These are phyloP conservation scores for Neostethus bicornis DNA, from an alignment of 2,797 vertebrate species.

Conservation along the genomic window DNA sequence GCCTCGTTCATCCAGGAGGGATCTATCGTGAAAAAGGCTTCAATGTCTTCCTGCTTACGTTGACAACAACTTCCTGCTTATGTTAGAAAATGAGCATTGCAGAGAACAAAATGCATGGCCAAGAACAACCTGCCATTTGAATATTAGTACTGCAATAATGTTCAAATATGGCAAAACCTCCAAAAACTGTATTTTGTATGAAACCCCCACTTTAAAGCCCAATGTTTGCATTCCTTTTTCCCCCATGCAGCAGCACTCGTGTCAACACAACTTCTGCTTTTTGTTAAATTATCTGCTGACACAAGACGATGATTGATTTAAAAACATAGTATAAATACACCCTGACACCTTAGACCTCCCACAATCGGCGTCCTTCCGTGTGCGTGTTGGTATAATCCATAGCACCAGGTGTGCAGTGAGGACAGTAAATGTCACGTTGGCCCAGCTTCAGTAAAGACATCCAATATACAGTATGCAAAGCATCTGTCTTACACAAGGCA, in stretches of 20 bases:
- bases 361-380: background rate
- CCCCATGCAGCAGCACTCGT: background rate
- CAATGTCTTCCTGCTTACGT: too few relatives aligned
- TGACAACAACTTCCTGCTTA: too few relatives aligned
- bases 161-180: too few relatives aligned
- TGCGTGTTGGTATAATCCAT: constrained; percentile 29
- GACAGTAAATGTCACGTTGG: constrained; percentile 16
- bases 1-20: too few relatives aligned
- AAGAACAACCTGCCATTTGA: too few relatives aligned
- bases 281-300: constrained; percentile 14
- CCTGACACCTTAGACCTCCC: constrained; percentile 22
- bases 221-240: too few relatives aligned
- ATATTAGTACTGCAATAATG: too few relatives aligned
- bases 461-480: constrained; percentile 36
- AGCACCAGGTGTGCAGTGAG: constrained; percentile 53
- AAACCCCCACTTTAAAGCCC: too few relatives aligned
- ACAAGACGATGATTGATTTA: constrained; percentile 2
- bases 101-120: too few relatives aligned
- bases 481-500: constrained; percentile 17
- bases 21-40: too few relatives aligned
- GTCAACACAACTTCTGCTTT: background rate
- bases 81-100: too few relatives aligned
- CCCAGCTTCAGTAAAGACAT: constrained; percentile 23
- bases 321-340: background rate
- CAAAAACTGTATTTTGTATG: too few relatives aligned